These are phyloP conservation scores for Myotis brandtii DNA, from an alignment of 2,113 vertebrate species.

Conservation along the genomic window DNA sequence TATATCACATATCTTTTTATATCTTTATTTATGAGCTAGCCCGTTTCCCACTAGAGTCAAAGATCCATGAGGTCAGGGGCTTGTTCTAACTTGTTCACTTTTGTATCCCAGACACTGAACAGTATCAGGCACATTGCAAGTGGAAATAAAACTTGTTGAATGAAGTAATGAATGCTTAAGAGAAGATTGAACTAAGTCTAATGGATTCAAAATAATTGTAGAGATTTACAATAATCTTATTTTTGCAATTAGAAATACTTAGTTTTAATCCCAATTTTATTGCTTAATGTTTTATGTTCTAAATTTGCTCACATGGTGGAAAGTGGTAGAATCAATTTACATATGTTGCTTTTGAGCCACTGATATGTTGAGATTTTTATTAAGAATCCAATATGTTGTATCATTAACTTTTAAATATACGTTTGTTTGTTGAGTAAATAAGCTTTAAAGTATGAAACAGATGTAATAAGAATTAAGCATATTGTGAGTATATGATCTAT, in stretches of 20 bases:
- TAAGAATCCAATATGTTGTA: background rate
- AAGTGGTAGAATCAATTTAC: background rate
- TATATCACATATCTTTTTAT: background rate
- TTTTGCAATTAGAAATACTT: background rate
- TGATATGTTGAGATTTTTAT: slow-evolving; percentile 20
- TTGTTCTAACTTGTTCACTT: background rate
- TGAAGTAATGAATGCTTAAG: background rate
- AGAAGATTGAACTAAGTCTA: background rate
- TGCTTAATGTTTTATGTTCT: slow-evolving; percentile 20
- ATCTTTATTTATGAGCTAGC: background rate
- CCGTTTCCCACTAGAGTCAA: background rate
- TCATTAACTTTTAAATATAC: background rate
- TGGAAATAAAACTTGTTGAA: background rate
- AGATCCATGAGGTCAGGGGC: background rate
- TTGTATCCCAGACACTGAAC: background rate
- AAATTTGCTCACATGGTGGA: background rate
- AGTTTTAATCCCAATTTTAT: background rate
- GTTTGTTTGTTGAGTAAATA: background rate
- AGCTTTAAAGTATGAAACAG: background rate
- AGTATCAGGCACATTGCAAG: background rate
- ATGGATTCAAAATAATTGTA: background rate
- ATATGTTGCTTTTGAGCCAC: background rate
- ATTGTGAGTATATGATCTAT: background rate
- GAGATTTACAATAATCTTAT: background rate
- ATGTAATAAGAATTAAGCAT: background rate